These are phyloP conservation scores for Orthonychiurus folsomi DNA, from an alignment of 2,888 invertebrate genomes.

Conservation along the genomic window DNA sequence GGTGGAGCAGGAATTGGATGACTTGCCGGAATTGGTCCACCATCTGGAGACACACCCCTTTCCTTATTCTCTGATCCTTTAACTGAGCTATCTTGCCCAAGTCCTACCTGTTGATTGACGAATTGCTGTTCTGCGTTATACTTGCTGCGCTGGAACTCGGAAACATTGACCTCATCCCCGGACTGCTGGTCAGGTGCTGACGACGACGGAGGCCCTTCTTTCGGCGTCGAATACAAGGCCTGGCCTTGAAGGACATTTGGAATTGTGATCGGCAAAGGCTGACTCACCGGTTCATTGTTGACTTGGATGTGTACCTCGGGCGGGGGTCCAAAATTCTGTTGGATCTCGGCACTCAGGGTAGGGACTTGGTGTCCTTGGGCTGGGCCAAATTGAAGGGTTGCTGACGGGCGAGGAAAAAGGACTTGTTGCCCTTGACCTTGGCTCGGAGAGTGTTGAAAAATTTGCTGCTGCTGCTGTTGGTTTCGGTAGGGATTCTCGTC, in stretches of 20 bases:
- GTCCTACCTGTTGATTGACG: constrained; percentile 10
- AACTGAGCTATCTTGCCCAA: constrained; percentile 20
- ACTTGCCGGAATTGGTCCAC: constrained; percentile 10
- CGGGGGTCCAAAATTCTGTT: constrained; percentile 17
- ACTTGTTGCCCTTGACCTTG: neutral
- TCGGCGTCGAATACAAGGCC: neutral
- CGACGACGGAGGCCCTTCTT: no score
- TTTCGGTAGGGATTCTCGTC: neutral
- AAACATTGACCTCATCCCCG: no score
- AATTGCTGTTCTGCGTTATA: constrained; percentile 3
- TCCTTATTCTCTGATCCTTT: constrained; percentile 1
- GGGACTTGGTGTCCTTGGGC: neutral
- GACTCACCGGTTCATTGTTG: neutral
- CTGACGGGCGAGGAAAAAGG: neutral
- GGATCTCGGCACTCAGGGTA: neutral
- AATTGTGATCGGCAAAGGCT: constrained; percentile 9
- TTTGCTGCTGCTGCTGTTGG: neutral
- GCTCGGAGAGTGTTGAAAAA: neutral
- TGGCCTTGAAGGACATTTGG: constrained; percentile 1
- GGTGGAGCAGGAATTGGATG: neutral
- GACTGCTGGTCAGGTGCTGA: no score
- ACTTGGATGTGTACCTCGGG: neutral
- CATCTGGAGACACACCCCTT: constrained; percentile 11
- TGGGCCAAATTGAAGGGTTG: constrained; percentile 6
- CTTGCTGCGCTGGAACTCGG: neutral